A percentile compares a stretch with the other conserved stretches of the same genome.
phyloP scores from a whole-genome alignment of 1,140 invertebrate genomes.

The Drosophila melanica region DNA sequence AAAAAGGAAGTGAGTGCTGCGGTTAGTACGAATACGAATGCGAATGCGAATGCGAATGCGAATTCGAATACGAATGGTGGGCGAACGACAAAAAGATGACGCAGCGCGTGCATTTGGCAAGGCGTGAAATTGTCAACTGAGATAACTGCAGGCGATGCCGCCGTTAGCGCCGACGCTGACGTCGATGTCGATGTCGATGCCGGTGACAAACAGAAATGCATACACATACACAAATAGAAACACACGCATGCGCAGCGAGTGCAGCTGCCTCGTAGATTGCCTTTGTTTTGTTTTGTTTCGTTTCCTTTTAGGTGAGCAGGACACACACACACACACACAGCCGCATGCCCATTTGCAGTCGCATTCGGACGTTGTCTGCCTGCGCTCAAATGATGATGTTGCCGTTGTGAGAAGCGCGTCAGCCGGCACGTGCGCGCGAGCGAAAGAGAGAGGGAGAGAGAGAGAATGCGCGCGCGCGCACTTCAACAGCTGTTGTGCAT shows the following conservation, averaged over 20 bases:
- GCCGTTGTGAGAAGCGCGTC: not conserved
- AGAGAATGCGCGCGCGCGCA: slow-evolving; percentile 4
- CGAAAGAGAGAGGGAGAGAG: no score
- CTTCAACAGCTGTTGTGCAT: slow-evolving; percentile 19
- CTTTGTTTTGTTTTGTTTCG: slow-evolving; percentile 48
- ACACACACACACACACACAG: slow-evolving; percentile 9
- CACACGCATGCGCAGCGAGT: slow-evolving; percentile 48
- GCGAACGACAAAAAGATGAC: slow-evolving; percentile 9
- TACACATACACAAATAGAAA: not conserved
- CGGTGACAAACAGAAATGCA: slow-evolving; percentile 10
- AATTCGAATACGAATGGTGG: slow-evolving; percentile 2
- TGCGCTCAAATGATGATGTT: not conserved
- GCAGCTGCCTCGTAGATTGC: slow-evolving; percentile 59
- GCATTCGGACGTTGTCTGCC: not conserved
- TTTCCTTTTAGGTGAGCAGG: slow-evolving; percentile 24
- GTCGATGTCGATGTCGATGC: not conserved
- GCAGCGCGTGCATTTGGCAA: slow-evolving; percentile 42
- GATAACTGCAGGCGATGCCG: slow-evolving; percentile 11
- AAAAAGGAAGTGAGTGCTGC: slow-evolving; percentile 5
- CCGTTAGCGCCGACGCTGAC: not conserved
- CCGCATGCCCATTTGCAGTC: not conserved
- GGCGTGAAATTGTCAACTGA: slow-evolving; percentile 57
- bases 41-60: slow-evolving; percentile 3
- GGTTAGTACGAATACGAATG: slow-evolving; percentile 18
- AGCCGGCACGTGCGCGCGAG: slow-evolving; percentile 2